A percentile compares a stretch with the other conserved stretches of the same genome.
Conservation (phyloP, 2,888 invertebrate genomes). For the Nebria salina region DNA sequence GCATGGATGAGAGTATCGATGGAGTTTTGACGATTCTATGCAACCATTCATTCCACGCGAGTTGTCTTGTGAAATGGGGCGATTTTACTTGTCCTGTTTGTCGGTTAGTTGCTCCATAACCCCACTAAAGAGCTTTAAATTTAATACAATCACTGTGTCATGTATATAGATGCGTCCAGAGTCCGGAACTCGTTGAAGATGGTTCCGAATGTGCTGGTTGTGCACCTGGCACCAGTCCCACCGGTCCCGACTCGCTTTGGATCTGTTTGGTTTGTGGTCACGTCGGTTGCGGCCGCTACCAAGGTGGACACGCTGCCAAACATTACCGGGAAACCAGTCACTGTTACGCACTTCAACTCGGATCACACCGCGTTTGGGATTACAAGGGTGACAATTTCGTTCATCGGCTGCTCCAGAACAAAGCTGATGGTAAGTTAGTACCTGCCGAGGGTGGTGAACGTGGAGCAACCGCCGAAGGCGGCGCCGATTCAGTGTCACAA, state of each 20-base stretch:
- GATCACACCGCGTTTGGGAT: slow-evolving; percentile 98
- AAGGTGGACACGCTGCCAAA: slow-evolving; percentile 91
- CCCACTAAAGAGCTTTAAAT: neutral
- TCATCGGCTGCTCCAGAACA: slow-evolving; percentile 94
- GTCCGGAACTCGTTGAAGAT: slow-evolving; percentile 67
- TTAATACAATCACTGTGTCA: neutral
- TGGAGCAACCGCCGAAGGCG: neutral
- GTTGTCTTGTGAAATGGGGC: slow-evolving; percentile 95
- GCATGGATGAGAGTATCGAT: slow-evolving; percentile 98
- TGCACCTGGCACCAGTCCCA: slow-evolving; percentile 61
- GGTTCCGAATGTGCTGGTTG: slow-evolving; percentile 70
- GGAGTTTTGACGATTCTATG: slow-evolving; percentile 97
- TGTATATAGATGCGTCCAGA: slow-evolving; percentile 64
- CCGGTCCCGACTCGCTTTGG: slow-evolving; percentile 87
- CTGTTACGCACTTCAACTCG: slow-evolving; percentile 96
- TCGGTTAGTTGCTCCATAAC: slow-evolving; percentile 62
- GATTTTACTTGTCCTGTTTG: slow-evolving; percentile 98
- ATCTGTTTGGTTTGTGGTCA: slow-evolving; percentile 99
- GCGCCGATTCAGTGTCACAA: slow-evolving; percentile 66
- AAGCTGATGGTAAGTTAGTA: slow-evolving; percentile 95
- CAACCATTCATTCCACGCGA: slow-evolving; percentile 97
- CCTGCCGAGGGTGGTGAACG: slow-evolving; percentile 68
- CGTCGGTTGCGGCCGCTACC: slow-evolving; percentile 93
- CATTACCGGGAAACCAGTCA: slow-evolving; percentile 97
- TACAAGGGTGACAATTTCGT: slow-evolving; percentile 98